These are phyloP conservation scores for Drosophila aldrichi DNA, from an alignment of 2,888 invertebrate species.

Conservation along the genomic window DNA sequence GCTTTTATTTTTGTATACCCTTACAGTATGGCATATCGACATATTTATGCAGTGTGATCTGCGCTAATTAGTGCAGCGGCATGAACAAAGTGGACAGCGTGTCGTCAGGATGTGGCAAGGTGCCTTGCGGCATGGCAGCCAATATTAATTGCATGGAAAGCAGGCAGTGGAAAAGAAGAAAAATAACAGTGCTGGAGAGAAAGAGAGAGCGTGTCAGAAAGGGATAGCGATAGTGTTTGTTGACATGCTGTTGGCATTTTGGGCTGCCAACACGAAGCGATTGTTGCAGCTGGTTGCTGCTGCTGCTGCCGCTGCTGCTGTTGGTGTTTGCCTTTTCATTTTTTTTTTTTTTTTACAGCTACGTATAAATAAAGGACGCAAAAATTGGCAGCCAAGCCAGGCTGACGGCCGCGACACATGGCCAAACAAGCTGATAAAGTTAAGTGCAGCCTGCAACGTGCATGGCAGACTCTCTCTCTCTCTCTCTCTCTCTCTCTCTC, in stretches of 20 bases:
- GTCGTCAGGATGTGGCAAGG: conserved; percentile 22
- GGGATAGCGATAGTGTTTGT: conserved; percentile 31
- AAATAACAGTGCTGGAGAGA: not conserved
- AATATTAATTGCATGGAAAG: conserved; percentile 63
- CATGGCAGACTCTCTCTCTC: not conserved
- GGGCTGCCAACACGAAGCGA: conserved; percentile 21
- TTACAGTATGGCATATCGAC: conserved; percentile 11
- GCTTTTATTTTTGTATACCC: not conserved
- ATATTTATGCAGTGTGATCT: conserved; percentile 49
- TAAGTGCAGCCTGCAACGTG: conserved; percentile 64
- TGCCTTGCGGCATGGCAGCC: conserved; percentile 26
- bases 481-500: conserved; percentile 12
- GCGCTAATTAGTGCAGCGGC: conserved; percentile 57
- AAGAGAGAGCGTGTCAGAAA: not conserved
- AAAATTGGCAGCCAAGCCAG: conserved; percentile 30
- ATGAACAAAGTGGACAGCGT: conserved; percentile 21
- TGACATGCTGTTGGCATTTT: conserved; percentile 56
- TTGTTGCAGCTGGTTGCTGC: conserved; percentile 20
- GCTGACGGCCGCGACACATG: conserved; percentile 55
- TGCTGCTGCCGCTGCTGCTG: conserved; percentile 9
- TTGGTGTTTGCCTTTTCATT: conserved; percentile 13
- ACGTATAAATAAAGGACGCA: conserved; percentile 47
- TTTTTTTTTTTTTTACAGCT: conserved; percentile 39
- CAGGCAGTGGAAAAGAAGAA: not conserved
- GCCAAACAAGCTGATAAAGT: conserved; percentile 75